Evolutionary conservation across 2,888 invertebrate species (phyloP).

Genomic region (Clepsis dumicolana): DNA sequence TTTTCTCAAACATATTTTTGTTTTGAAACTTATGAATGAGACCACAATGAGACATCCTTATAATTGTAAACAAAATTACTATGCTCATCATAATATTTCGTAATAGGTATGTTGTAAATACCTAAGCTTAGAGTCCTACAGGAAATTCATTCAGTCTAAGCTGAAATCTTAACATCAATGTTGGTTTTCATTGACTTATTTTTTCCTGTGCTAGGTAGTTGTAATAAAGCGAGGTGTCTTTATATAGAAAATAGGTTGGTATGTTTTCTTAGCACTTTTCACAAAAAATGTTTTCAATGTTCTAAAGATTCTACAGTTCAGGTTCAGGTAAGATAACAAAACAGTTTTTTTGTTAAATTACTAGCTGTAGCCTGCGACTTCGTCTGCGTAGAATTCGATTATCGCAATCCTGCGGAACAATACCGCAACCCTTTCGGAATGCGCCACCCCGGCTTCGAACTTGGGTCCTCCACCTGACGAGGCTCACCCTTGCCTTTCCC

Average conservation of each 20-base stretch:
- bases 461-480: too few relatives aligned
- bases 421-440: too few relatives aligned
- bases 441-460: too few relatives aligned
- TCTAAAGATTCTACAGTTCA: not conserved
- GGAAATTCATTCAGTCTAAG: not conserved
- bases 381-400: not conserved
- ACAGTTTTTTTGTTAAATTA: too few relatives aligned
- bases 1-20: not conserved
- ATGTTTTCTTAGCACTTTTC: too few relatives aligned
- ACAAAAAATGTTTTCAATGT: not conserved
- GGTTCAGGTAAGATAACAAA: too few relatives aligned
- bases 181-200: not conserved
- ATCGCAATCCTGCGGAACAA: too few relatives aligned
- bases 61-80: conserved; percentile 1
- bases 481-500: too few relatives aligned
- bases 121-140: not conserved
- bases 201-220: not conserved
- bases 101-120: not conserved
- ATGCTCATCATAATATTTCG: not conserved
- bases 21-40: conserved; percentile 3
- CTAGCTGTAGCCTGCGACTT: too few relatives aligned
- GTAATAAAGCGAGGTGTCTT: too few relatives aligned
- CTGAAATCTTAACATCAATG: not conserved
- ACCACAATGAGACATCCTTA: not conserved
- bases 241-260: too few relatives aligned